Evolutionary conservation across 2,113 vertebrate genomes (phyloP).

Genomic region (Ammospiza caudacuta): DNA sequence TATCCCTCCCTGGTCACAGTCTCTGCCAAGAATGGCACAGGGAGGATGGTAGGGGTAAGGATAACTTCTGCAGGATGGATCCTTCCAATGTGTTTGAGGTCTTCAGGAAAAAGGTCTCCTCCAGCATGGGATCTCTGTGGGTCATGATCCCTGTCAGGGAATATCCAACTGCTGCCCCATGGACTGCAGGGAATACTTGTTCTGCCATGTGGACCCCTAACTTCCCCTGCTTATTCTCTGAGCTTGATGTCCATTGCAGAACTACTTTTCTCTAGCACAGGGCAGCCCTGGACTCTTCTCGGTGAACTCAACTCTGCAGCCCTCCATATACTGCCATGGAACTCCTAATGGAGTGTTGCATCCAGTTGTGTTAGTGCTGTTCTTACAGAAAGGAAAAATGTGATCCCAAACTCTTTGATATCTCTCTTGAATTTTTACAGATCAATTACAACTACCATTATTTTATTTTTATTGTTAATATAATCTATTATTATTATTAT

Average conservation of each 20-base stretch:
- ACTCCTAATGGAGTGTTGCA: neutral
- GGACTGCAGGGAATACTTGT: neutral
- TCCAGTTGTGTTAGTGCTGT: too few relatives aligned
- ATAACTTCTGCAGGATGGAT: neutral
- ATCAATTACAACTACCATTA: neutral
- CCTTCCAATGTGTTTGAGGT: neutral
- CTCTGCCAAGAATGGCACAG: neutral
- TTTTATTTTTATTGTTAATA: too few relatives aligned
- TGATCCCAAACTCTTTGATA: neutral
- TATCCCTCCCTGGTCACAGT: neutral
- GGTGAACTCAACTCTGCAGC: neutral
- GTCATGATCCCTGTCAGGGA: neutral
- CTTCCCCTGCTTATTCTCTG: neutral
- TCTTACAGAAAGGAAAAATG: neutral
- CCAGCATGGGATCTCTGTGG: neutral
- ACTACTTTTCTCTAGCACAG: neutral
- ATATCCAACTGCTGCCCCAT: neutral
- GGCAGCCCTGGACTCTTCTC: neutral
- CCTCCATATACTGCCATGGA: neutral
- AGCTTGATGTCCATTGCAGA: neutral
- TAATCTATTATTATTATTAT: too few relatives aligned
- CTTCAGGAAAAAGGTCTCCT: neutral
- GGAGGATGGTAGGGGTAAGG: too few relatives aligned
- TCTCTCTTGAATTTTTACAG: neutral
- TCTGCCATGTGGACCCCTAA: accelerated